Conservation (phyloP, 2,797 vertebrate genomes). For the Carcharodon carcharias region DNA sequence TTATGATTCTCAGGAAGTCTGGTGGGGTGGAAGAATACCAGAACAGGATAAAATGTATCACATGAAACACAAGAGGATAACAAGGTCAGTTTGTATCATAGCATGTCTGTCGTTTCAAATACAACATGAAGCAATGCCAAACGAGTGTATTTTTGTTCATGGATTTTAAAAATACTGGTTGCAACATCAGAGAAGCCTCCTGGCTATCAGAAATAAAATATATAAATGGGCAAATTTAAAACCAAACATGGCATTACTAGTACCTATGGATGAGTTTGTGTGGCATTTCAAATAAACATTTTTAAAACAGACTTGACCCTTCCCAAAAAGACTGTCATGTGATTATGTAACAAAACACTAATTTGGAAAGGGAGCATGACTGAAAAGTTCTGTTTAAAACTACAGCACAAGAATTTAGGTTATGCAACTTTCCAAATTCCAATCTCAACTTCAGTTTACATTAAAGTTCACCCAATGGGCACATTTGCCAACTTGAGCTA, state of each 20-base stretch:
- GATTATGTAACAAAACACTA: neutral
- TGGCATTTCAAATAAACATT: neutral
- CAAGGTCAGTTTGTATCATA: slow-evolving; percentile 30
- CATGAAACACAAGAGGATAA: slow-evolving; percentile 31
- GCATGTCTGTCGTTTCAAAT: neutral
- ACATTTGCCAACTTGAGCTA: neutral
- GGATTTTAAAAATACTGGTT: neutral
- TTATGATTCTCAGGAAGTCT: slow-evolving; percentile 34
- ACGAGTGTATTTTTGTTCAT: neutral
- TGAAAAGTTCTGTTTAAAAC: neutral
- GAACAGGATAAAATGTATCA: slow-evolving; percentile 15
- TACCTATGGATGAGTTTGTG: neutral
- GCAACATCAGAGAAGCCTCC: neutral
- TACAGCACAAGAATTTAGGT: neutral
- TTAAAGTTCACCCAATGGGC: neutral
- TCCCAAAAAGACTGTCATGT: neutral
- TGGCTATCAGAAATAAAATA: neutral
- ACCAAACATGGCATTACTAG: neutral
- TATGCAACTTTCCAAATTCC: neutral
- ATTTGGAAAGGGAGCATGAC: neutral
- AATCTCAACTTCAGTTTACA: neutral
- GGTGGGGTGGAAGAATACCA: slow-evolving; percentile 28
- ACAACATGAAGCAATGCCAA: neutral
- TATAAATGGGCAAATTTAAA: neutral
- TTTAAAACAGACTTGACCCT: neutral